These are phyloP conservation scores for Centropristis striata DNA, from an alignment of 2,113 vertebrate genomes.

Conservation along the genomic window DNA sequence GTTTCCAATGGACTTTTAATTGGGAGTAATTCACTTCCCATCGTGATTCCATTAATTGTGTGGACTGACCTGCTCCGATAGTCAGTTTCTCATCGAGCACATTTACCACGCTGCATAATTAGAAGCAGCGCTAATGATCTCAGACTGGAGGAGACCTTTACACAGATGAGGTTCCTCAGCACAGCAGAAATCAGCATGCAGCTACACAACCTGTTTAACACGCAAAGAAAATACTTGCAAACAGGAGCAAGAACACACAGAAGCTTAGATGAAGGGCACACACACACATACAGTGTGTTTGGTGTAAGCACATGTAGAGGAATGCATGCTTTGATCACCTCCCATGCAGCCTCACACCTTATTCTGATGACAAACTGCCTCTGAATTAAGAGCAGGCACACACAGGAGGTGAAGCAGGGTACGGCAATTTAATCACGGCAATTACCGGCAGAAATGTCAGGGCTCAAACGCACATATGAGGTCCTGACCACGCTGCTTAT, in stretches of 20 bases:
- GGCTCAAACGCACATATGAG: slow-evolving; percentile 61
- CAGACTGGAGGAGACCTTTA: slow-evolving; percentile 67
- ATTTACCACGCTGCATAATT: slow-evolving; percentile 72
- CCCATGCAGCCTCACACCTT: slow-evolving; percentile 23
- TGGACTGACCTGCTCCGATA: slow-evolving; percentile 66
- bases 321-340: slow-evolving; percentile 57
- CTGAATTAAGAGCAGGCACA: slow-evolving; percentile 44
- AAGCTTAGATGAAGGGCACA: not conserved
- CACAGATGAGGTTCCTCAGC: slow-evolving; percentile 71
- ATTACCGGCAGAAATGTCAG: slow-evolving; percentile 74
- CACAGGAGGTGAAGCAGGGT: slow-evolving; percentile 9
- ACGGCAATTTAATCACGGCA: slow-evolving; percentile 53
- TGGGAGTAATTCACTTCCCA: slow-evolving; percentile 82
- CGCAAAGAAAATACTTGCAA: not conserved
- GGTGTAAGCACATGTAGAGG: slow-evolving; percentile 17
- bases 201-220: slow-evolving; percentile 14
- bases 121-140: slow-evolving; percentile 71
- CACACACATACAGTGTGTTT: not conserved
- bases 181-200: slow-evolving; percentile 42
- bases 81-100: slow-evolving; percentile 62
- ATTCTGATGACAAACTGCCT: slow-evolving; percentile 42
- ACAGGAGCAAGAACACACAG: not conserved
- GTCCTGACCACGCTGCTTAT: slow-evolving; percentile 28
- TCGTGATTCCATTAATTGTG: slow-evolving; percentile 80
- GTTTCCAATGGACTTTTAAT: slow-evolving; percentile 82